Conservation (phyloP, 2,888 invertebrate genomes). For the Pollenia angustigena region DNA sequence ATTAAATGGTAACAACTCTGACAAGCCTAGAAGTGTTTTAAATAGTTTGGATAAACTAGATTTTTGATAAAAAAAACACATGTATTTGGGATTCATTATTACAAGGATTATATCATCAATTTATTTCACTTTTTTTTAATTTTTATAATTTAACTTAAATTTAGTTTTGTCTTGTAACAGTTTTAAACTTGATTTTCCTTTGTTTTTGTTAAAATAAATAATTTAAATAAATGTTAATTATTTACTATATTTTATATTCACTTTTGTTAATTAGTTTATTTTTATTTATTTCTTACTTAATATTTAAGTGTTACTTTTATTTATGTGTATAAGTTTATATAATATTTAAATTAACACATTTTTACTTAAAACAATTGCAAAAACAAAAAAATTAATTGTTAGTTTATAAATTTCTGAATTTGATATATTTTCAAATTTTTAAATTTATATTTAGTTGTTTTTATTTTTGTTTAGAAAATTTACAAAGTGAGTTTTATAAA, state of each 20-base stretch:
- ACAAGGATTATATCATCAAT: slow-evolving; percentile 54
- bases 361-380: slow-evolving; percentile 32
- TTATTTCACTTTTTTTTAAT: slow-evolving; percentile 44
- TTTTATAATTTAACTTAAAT: slow-evolving; percentile 52
- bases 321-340: background rate
- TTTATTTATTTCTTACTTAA: background rate
- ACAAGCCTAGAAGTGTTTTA: no score
- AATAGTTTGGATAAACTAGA: no score
- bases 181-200: slow-evolving; percentile 16
- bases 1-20: no score
- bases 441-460: background rate
- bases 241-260: slow-evolving; percentile 27
- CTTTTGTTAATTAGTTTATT: background rate
- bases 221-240: slow-evolving; percentile 29
- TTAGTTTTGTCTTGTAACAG: slow-evolving; percentile 26
- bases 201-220: slow-evolving; percentile 25
- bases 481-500: slow-evolving; percentile 19
- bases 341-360: slow-evolving; percentile 45
- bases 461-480: background rate
- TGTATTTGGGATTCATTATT: slow-evolving; percentile 47
- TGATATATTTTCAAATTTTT: slow-evolving; percentile 18
- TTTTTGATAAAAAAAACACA: slow-evolving; percentile 15
- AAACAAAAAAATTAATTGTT: slow-evolving; percentile 64
- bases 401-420: slow-evolving; percentile 7
- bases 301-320: slow-evolving; percentile 17